These are phyloP conservation scores for Lipophrys pholis DNA, from an alignment of 2,113 vertebrate genomes.

Conservation along the genomic window DNA sequence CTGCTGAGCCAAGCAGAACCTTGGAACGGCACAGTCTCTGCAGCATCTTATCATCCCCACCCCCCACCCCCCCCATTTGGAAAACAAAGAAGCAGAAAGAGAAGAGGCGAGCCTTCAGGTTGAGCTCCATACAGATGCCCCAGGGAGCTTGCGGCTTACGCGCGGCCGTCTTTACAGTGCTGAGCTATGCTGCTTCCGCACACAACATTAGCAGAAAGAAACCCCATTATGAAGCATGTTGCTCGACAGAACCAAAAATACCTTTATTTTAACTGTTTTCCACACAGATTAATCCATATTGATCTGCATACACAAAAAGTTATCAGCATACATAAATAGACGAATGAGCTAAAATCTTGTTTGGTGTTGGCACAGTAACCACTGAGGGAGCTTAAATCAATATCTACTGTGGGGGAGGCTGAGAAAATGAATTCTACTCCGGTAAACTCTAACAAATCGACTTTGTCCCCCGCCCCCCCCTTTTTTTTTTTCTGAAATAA, in stretches of 20 bases:
- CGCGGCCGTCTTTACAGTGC: slow-evolving; percentile 41
- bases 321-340: slow-evolving; percentile 47
- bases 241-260: slow-evolving; percentile 26
- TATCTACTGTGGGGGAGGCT: slow-evolving; percentile 35
- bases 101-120: slow-evolving; percentile 65
- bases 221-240: slow-evolving; percentile 21
- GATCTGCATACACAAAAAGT: slow-evolving; percentile 50
- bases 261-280: slow-evolving; percentile 42
- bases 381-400: slow-evolving; percentile 38
- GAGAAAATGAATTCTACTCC: slow-evolving; percentile 50
- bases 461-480: neutral
- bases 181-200: slow-evolving; percentile 60
- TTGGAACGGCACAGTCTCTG: slow-evolving; percentile 51
- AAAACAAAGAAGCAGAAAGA: slow-evolving; percentile 75
- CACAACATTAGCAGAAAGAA: slow-evolving; percentile 40
- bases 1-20: slow-evolving; percentile 73
- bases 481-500: slow-evolving; percentile 26
- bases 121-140: slow-evolving; percentile 62
- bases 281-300: slow-evolving; percentile 39
- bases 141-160: slow-evolving; percentile 57
- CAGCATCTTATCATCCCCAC: slow-evolving; percentile 52
- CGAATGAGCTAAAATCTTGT: slow-evolving; percentile 39
- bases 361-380: slow-evolving; percentile 31
- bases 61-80: slow-evolving; percentile 42
- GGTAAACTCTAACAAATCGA: slow-evolving; percentile 35